Evolutionary conservation across 2,113 vertebrate species (phyloP).

Genomic region (Enhydra lutris): DNA sequence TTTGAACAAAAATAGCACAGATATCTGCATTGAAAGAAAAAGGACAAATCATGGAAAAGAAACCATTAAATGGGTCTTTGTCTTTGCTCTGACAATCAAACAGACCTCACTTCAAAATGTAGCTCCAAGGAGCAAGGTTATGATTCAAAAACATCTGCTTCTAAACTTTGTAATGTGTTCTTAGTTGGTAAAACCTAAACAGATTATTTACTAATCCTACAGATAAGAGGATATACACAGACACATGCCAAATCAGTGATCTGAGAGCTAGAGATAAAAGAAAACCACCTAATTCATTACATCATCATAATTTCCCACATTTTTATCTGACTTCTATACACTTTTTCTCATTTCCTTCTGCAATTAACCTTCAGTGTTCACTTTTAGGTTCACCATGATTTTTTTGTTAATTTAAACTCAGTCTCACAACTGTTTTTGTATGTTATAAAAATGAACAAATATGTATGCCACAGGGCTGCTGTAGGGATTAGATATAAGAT

Average conservation of each 20-base stretch:
- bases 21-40: background rate
- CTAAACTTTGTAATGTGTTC: background rate
- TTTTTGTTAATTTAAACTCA: background rate
- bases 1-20: background rate
- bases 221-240: background rate
- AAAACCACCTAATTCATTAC: background rate
- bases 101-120: background rate
- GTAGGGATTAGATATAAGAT: background rate
- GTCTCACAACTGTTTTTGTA: background rate
- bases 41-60: background rate
- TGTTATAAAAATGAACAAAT: slow-evolving; percentile 1
- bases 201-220: background rate
- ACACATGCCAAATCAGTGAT: background rate
- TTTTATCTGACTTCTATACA: background rate
- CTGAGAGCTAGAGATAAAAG: background rate
- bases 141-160: background rate
- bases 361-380: background rate
- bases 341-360: background rate
- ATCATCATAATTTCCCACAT: background rate
- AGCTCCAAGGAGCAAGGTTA: background rate
- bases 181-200: background rate
- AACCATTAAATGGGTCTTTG: background rate
- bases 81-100: slow-evolving; percentile 20
- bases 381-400: background rate
- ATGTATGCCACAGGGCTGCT: background rate